Evolutionary conservation across 2,888 invertebrate genomes (phyloP).

Genomic region (Eudemis profundana): DNA sequence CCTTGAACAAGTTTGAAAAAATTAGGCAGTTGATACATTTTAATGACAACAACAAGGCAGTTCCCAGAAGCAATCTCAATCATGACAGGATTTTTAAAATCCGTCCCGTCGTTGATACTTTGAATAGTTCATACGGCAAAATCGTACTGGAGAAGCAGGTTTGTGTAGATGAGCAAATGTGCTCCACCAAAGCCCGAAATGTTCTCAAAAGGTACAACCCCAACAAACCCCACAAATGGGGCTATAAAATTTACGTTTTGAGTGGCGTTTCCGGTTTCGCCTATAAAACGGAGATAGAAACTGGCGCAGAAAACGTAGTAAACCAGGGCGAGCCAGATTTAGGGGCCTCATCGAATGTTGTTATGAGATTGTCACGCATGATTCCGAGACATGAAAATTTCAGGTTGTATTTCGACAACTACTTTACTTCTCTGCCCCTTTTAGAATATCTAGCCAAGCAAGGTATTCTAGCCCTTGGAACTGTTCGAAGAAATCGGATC

Average conservation of each 20-base stretch:
- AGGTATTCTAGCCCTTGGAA: neutral
- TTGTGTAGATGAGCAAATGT: slow-evolving; percentile 55
- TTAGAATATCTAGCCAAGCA: neutral
- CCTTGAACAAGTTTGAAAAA: slow-evolving; percentile 45
- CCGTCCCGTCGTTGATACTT: slow-evolving; percentile 48
- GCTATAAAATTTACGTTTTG: slow-evolving; percentile 55
- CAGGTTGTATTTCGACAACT: slow-evolving; percentile 48
- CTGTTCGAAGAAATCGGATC: slow-evolving; percentile 7
- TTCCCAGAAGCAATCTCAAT: slow-evolving; percentile 35
- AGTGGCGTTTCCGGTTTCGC: slow-evolving; percentile 54
- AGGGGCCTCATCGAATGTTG: slow-evolving; percentile 51
- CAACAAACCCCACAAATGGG: slow-evolving; percentile 61
- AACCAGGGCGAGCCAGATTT: slow-evolving; percentile 49
- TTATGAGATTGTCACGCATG: slow-evolving; percentile 46
- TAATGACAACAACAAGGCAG: slow-evolving; percentile 47
- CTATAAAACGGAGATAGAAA: slow-evolving; percentile 56
- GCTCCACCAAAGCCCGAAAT: slow-evolving; percentile 51
- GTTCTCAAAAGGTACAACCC: slow-evolving; percentile 51
- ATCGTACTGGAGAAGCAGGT: slow-evolving; percentile 48
- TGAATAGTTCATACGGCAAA: slow-evolving; percentile 43
- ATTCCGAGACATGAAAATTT: slow-evolving; percentile 53
- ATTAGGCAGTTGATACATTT: slow-evolving; percentile 50
- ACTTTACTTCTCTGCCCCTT: slow-evolving; percentile 35
- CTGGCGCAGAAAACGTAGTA: slow-evolving; percentile 52
- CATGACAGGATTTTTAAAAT: slow-evolving; percentile 49